Conservation (phyloP, 2,113 vertebrate species). For the Rhabdomys dilectus region DNA sequence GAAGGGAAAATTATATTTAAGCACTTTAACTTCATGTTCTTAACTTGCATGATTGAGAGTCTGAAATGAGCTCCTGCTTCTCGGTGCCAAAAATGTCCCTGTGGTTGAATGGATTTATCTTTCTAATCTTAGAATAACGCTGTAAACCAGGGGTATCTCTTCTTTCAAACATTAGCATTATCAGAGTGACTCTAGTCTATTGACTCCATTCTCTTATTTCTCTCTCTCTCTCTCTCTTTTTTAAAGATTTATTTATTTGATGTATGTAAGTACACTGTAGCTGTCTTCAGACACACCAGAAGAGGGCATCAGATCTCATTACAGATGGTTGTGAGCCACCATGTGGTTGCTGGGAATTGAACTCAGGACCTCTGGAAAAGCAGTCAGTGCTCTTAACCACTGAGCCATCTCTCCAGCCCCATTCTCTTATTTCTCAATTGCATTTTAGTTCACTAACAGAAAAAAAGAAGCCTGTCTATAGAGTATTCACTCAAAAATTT, state of each 20-base stretch:
- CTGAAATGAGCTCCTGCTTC: not conserved
- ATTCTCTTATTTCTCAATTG: not conserved
- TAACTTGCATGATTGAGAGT: not conserved
- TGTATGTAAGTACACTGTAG: too few species aligned
- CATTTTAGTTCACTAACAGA: not conserved
- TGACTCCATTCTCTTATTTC: not conserved
- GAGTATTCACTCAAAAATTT: not conserved
- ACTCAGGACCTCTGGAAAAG: too few species aligned
- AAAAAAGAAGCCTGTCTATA: not conserved
- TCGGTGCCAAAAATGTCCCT: not conserved
- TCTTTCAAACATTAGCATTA: not conserved
- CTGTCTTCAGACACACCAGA: too few species aligned
- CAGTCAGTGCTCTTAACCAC: too few species aligned
- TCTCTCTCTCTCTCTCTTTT: too few species aligned
- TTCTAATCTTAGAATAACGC: not conserved
- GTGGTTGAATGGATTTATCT: not conserved
- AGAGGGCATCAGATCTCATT: too few species aligned
- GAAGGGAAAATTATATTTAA: not conserved
- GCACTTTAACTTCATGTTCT: not conserved
- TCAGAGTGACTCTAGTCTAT: not conserved
- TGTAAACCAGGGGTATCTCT: not conserved
- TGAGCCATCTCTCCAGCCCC: too few species aligned
- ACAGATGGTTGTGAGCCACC: too few species aligned
- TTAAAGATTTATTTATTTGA: too few species aligned
- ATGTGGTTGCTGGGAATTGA: too few species aligned